These are phyloP conservation scores for Paramuricea clavata DNA, from an alignment of 92 coral and sea anemone genomes.

Conservation along the genomic window DNA sequence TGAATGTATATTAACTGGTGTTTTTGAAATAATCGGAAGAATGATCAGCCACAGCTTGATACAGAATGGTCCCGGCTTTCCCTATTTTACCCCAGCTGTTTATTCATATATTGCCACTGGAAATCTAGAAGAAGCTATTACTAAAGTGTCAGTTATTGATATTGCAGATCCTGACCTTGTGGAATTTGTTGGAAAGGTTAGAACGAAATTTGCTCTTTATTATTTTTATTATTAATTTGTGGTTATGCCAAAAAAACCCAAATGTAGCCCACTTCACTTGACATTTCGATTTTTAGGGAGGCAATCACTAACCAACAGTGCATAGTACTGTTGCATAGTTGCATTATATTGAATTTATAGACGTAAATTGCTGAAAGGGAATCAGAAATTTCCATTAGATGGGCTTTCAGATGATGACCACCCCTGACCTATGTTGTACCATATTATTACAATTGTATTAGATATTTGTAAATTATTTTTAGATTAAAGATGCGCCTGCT, in stretches of 20 bases:
- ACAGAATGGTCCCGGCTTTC: conserved; percentile 55
- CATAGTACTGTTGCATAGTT: too few relatives aligned
- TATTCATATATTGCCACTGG: conserved; percentile 54
- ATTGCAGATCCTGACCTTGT: conserved; percentile 48
- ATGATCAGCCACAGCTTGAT: conserved; percentile 55
- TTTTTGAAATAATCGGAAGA: conserved; percentile 42
- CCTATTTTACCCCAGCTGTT: conserved; percentile 44
- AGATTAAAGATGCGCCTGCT: conserved; percentile 25
- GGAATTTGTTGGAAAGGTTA: conserved; percentile 43
- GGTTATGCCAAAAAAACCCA: too few relatives aligned
- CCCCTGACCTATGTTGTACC: too few relatives aligned
- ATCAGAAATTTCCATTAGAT: too few relatives aligned
- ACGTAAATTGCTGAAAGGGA: too few relatives aligned
- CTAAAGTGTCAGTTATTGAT: conserved; percentile 44
- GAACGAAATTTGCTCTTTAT: not conserved
- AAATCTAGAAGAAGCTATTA: conserved; percentile 40
- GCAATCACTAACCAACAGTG: too few relatives aligned
- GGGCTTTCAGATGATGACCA: too few relatives aligned
- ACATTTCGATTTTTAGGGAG: too few relatives aligned
- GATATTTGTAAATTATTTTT: not conserved
- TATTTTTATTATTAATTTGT: too few relatives aligned
- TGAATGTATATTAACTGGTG: conserved; percentile 49
- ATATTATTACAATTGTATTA: not conserved
- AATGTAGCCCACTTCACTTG: too few relatives aligned
- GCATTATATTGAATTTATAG: too few relatives aligned